Base-by-base conservation (phyloP, 2,113 vertebrate species). In the Natator depressus region DNA sequence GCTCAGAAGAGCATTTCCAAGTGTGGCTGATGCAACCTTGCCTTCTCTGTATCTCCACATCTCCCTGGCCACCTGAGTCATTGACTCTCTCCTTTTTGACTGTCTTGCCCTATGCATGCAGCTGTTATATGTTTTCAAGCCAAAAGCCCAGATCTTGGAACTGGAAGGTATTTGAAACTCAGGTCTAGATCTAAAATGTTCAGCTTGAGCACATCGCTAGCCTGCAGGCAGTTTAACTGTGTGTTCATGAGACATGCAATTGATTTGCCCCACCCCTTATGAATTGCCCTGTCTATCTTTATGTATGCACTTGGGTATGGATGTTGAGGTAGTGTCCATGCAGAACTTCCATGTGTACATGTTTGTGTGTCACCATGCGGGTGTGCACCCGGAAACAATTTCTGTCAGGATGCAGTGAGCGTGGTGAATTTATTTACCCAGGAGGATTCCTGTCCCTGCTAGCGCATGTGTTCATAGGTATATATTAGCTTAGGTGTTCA, bases 1-100 rank as follows among this genome's bases (percentile, higher is more conserved):
- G 14, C 31, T 83, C 35, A 51, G 25, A 90, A 91, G 62, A 51
- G 6, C 25, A 88, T 69, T 89, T n/a, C 65, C 57, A 51, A 16
- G 3, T 24, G n/a, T 55, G 72, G 38, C 72, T 76, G 42, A 76
- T 46, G 35, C 7, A 65, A 65, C 31, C 35, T n/a, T 22, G 51
- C 59, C 35, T 14, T 82, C 80, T 76, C 42, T 65, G 80, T 0
- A 0, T 27, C 57, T 93, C 35, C 6, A 46, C 72, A 46, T 76
- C 38, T n/a, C 10, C 42, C 38, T 57, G n/a, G 10, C 69, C 42
- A 20, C 38, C 65, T 42, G 10, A 14, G 25, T 90, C 51, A 75
- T 46, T 51, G 4, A n/a, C 9, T 75, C 38, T 42, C 69, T 72
- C 65, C 8, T 75, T 24, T 62, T 75, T 42, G 35, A 22, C 10